A percentile compares a stretch with the other conserved stretches of the same genome.
These are phyloP conservation scores for Lamellibrachia columna DNA, from an alignment of 2,888 invertebrate species.

Conservation along the genomic window DNA sequence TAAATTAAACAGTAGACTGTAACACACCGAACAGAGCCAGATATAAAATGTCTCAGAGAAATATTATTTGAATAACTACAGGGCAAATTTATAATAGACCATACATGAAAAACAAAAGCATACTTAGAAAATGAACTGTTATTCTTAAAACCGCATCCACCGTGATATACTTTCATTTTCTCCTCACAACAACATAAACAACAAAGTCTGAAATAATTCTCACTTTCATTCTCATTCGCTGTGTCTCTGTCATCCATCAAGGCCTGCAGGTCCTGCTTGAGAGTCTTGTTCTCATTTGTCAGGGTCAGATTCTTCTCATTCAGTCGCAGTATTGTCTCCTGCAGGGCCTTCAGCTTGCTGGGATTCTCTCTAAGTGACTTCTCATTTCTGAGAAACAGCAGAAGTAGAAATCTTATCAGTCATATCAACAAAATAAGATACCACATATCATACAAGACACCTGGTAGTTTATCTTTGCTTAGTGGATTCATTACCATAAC, in stretches of 20 bases:
- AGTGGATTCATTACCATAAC: too few relatives aligned
- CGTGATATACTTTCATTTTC: background rate
- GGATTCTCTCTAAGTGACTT: constrained; percentile 41
- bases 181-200: background rate
- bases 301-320: constrained; percentile 58
- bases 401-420: too few relatives aligned
- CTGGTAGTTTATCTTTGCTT: too few relatives aligned
- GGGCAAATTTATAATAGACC: too few relatives aligned
- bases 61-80: too few relatives aligned
- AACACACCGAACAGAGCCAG: too few relatives aligned
- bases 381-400: background rate
- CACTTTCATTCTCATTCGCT: constrained; percentile 31
- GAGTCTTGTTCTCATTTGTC: constrained; percentile 57
- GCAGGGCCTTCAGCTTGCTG: constrained; percentile 57
- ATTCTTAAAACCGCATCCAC: background rate
- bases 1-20: too few relatives aligned
- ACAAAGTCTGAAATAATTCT: background rate
- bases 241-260: constrained; percentile 48
- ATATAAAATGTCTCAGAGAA: too few relatives aligned
- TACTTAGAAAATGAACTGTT: too few relatives aligned
- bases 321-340: constrained; percentile 59
- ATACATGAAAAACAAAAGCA: too few relatives aligned
- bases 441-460: background rate
- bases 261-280: constrained; percentile 60
- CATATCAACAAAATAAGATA: too few relatives aligned